phyloP scores from a whole-genome alignment of 2,113 vertebrate genomes.

The Gracilinanus agilis region DNA sequence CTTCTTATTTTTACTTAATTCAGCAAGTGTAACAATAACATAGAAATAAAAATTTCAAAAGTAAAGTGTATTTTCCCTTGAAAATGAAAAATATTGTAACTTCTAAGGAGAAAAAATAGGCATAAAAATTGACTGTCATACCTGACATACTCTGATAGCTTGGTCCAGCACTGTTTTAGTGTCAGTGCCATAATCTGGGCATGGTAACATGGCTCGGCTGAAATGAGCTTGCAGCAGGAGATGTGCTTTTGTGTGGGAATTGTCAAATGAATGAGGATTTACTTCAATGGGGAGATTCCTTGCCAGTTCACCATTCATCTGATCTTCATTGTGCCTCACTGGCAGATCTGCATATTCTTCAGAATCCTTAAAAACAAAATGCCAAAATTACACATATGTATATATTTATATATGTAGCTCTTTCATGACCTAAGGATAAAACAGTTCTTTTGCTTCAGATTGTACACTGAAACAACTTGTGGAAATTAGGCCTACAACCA shows the following conservation, averaged over 20 bases:
- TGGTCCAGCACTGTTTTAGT: constrained; percentile 98
- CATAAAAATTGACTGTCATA: constrained; percentile 73
- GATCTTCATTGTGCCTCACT: constrained; percentile 98
- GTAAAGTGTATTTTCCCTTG: constrained; percentile 45
- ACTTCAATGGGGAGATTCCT: constrained; percentile 94
- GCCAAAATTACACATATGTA: background rate
- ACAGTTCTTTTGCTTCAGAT: constrained; percentile 31
- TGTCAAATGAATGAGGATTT: constrained; percentile 96
- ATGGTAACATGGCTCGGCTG: constrained; percentile 92
- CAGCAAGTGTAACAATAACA: constrained; percentile 17
- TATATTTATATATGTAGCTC: background rate
- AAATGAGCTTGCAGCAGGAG: constrained; percentile 97
- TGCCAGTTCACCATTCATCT: constrained; percentile 96
- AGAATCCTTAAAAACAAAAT: constrained; percentile 88
- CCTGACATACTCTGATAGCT: constrained; percentile 97
- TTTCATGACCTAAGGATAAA: constrained; percentile 11
- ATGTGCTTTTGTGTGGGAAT: constrained; percentile 97
- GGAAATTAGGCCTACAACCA: constrained; percentile 1
- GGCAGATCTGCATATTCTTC: constrained; percentile 97
- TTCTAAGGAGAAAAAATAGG: constrained; percentile 4
- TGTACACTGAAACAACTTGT: constrained; percentile 45
- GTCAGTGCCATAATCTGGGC: constrained; percentile 96
- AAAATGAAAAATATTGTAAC: background rate
- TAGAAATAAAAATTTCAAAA: constrained; percentile 30
- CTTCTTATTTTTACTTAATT: constrained; percentile 50